A percentile compares a stretch with the other conserved stretches of the same genome.
phyloP scores from a whole-genome alignment of 2,797 vertebrate species.

The Tachyglossus aculeatus region DNA sequence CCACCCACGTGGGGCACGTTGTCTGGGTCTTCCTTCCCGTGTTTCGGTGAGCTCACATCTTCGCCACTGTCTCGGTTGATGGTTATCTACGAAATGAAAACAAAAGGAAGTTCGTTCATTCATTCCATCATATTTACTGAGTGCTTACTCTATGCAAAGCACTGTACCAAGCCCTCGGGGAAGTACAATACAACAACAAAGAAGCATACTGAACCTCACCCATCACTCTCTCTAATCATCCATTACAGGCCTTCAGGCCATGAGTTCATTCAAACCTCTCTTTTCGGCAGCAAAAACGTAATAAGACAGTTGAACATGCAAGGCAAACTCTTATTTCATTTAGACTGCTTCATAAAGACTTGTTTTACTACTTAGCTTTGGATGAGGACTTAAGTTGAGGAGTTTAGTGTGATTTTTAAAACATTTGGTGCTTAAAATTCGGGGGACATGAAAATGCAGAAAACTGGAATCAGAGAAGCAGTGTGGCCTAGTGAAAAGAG shows the following conservation, averaged over 20 bases:
- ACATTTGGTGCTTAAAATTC: background rate
- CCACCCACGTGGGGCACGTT: constrained; percentile 93
- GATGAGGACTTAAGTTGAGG: background rate
- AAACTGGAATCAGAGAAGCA: background rate
- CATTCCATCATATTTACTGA: too few species aligned
- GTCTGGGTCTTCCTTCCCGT: constrained; percentile 87
- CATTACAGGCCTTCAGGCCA: too few species aligned
- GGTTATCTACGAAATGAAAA: constrained; percentile 84
- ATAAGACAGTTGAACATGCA: background rate
- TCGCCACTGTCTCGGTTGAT: constrained; percentile 87
- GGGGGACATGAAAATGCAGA: background rate
- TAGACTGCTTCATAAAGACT: background rate
- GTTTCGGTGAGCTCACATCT: constrained; percentile 90
- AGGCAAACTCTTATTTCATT: background rate
- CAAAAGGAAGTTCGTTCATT: background rate
- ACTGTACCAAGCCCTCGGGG: background rate
- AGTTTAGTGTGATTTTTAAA: constrained; percentile 8
- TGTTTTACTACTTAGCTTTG: background rate
- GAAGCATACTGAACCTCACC: too few species aligned
- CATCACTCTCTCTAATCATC: too few species aligned
- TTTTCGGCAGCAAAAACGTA: too few species aligned
- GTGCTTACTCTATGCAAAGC: background rate
- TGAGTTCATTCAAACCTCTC: too few species aligned
- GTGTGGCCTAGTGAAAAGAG: too few species aligned
- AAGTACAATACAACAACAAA: too few species aligned